phyloP scores from a whole-genome alignment of 2,888 invertebrate genomes.

The Hirtodrosophila duncani region DNA sequence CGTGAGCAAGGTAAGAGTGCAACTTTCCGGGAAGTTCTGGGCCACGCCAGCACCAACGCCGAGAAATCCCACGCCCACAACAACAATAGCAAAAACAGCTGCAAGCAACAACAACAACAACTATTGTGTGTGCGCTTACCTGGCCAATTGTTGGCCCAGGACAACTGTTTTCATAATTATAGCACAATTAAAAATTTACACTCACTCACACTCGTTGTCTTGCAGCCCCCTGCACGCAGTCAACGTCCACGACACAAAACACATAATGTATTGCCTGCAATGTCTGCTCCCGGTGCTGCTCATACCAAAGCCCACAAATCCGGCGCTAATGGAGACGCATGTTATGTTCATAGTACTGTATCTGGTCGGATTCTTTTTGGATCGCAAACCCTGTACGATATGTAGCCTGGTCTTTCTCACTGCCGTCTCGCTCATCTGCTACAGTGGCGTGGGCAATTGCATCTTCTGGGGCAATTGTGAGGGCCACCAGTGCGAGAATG shows the following conservation, averaged over 20 bases:
- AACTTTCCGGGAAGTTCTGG: not conserved
- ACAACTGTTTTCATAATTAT: conserved; percentile 32
- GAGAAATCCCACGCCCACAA: conserved; percentile 1
- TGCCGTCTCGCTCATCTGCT: conserved; percentile 95
- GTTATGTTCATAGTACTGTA: conserved; percentile 98
- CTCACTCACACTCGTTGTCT: too few species aligned
- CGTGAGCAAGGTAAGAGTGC: conserved; percentile 33
- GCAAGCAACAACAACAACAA: too few species aligned
- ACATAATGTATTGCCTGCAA: conserved; percentile 96
- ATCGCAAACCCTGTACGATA: conserved; percentile 97
- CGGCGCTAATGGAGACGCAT: conserved; percentile 95
- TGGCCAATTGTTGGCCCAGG: conserved; percentile 14
- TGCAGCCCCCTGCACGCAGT: too few species aligned
- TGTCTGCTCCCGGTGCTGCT: conserved; percentile 97
- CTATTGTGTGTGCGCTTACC: conserved; percentile 42
- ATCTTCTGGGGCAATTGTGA: conserved; percentile 94
- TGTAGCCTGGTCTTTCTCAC: conserved; percentile 96
- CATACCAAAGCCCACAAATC: conserved; percentile 98
- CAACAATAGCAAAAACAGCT: conserved; percentile 4
- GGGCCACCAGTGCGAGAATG: conserved; percentile 81
- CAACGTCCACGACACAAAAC: not conserved
- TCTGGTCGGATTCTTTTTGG: conserved; percentile 96
- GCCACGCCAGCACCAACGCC: too few species aligned
- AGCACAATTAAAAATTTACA: too few species aligned
- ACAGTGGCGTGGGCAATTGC: conserved; percentile 96